Evolutionary conservation across 2,888 invertebrate genomes (phyloP).

Genomic region (Dexiosoma caninum): DNA sequence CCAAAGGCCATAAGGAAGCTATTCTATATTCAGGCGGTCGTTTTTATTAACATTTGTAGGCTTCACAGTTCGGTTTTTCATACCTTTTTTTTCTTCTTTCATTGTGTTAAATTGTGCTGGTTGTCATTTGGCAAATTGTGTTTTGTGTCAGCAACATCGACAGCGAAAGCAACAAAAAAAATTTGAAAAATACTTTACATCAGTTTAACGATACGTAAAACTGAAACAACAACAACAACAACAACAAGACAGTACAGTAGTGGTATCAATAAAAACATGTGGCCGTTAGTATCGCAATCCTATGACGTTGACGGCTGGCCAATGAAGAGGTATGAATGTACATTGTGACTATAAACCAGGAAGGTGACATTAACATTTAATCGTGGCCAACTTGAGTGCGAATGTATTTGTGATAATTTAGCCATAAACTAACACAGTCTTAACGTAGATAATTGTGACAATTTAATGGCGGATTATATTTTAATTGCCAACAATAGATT

Average conservation of each 20-base stretch:
- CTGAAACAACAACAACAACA: not conserved
- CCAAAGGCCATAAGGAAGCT: constrained; percentile 23
- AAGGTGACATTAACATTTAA: constrained; percentile 38
- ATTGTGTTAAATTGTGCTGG: constrained; percentile 11
- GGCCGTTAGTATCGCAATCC: not conserved
- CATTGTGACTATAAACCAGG: not conserved
- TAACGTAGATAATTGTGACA: constrained; percentile 59
- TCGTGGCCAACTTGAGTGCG: constrained; percentile 45
- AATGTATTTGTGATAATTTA: constrained; percentile 52
- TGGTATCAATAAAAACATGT: constrained; percentile 26
- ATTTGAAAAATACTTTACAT: not conserved
- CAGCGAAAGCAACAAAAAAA: not conserved
- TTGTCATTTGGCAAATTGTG: constrained; percentile 60
- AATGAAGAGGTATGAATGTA: not conserved
- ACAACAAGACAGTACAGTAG: constrained; percentile 4
- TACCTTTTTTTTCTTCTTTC: not conserved
- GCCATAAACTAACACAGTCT: constrained; percentile 61
- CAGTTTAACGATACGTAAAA: constrained; percentile 11
- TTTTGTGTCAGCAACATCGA: constrained; percentile 26
- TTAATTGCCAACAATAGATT: constrained; percentile 60
- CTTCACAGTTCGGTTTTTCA: constrained; percentile 49
- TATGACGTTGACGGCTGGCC: constrained; percentile 24
- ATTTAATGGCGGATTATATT: constrained; percentile 55
- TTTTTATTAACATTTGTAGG: constrained; percentile 59
- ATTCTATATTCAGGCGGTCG: constrained; percentile 57